These are phyloP conservation scores for Lepus americanus DNA, from an alignment of 2,113 vertebrate genomes.

Conservation along the genomic window DNA sequence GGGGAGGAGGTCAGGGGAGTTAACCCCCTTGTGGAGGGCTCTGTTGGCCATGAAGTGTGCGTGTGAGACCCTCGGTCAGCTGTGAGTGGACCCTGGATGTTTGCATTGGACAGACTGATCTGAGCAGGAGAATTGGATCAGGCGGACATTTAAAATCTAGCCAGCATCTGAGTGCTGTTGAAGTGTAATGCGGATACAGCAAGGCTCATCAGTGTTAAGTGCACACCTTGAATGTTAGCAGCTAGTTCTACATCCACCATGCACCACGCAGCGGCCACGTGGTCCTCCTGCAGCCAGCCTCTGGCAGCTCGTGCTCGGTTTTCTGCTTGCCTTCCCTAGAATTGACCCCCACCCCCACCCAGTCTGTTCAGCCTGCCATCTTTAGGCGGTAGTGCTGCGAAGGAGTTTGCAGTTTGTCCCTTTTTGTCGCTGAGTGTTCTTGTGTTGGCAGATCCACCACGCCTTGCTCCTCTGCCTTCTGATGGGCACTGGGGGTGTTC, in stretches of 20 bases:
- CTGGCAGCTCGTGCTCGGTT: rapidly evolving
- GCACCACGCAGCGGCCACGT: no score
- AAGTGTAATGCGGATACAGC: background rate
- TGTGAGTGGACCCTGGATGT: background rate
- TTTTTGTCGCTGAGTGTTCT: rapidly evolving
- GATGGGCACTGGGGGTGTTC: background rate
- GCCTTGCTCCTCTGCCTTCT: background rate
- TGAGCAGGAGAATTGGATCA: background rate
- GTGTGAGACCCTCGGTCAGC: background rate
- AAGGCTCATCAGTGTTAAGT: background rate
- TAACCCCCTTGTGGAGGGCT: no score
- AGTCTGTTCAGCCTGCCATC: background rate
- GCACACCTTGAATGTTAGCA: background rate
- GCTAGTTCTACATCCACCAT: rapidly evolving
- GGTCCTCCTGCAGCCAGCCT: background rate
- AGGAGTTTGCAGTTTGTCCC: background rate
- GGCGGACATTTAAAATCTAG: rapidly evolving
- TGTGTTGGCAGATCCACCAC: rapidly evolving
- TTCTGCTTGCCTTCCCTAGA: background rate
- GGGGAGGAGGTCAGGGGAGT: background rate
- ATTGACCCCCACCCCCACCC: background rate
- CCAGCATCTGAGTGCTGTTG: background rate
- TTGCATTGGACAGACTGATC: background rate
- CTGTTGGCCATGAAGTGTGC: no score
- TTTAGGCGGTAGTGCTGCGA: background rate